phyloP scores from a whole-genome alignment of 2,888 invertebrate species.

The Amiota mariae region DNA sequence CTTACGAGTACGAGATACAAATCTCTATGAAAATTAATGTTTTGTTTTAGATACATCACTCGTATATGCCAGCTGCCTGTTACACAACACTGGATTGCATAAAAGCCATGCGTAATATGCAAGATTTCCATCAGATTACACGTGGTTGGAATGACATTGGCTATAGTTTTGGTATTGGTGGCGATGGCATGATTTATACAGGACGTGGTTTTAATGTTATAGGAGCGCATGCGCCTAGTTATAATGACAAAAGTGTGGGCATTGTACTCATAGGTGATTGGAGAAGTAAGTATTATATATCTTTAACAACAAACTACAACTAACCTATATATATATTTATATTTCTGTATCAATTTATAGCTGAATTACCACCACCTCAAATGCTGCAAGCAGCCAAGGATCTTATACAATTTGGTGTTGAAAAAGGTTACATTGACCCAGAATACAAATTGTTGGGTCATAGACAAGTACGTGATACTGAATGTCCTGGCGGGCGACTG shows the following conservation, averaged over 20 bases:
- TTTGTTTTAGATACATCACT: slow-evolving; percentile 79
- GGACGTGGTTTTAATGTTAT: slow-evolving; percentile 81
- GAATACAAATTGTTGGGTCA: slow-evolving; percentile 80
- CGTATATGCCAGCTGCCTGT: slow-evolving; percentile 79
- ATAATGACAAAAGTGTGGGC: slow-evolving; percentile 81
- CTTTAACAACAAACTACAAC: not conserved
- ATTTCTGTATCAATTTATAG: slow-evolving; percentile 67
- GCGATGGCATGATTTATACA: slow-evolving; percentile 81
- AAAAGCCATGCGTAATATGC: slow-evolving; percentile 79
- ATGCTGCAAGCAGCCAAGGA: slow-evolving; percentile 77
- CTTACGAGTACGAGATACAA: too few species aligned
- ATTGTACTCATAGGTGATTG: slow-evolving; percentile 84
- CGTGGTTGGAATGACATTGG: slow-evolving; percentile 83
- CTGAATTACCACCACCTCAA: slow-evolving; percentile 76
- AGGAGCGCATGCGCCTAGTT: slow-evolving; percentile 82
- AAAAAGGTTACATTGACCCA: slow-evolving; percentile 76
- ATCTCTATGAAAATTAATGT: not conserved
- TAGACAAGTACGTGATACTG: slow-evolving; percentile 77
- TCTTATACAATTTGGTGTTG: slow-evolving; percentile 78
- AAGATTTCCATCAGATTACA: slow-evolving; percentile 77
- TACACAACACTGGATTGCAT: slow-evolving; percentile 75
- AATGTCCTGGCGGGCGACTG: slow-evolving; percentile 80
- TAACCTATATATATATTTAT: not conserved
- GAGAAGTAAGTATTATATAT: slow-evolving; percentile 76
- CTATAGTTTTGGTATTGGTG: slow-evolving; percentile 82